These are phyloP conservation scores for Gnathonemus longibarbis DNA, from an alignment of 2,113 vertebrate species.

Conservation along the genomic window DNA sequence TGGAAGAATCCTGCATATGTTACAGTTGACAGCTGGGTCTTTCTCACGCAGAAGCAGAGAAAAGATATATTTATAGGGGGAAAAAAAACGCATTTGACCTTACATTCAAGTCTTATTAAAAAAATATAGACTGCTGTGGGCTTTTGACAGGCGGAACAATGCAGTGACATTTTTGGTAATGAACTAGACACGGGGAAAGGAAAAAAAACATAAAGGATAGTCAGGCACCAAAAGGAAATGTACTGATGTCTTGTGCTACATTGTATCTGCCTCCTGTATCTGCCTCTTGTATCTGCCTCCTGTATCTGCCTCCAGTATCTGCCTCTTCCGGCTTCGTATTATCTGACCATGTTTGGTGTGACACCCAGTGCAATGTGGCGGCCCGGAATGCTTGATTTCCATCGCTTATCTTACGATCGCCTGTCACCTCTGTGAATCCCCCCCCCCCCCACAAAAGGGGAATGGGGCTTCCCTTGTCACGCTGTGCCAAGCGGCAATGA, in stretches of 20 bases:
- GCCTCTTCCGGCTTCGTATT: constrained; percentile 27
- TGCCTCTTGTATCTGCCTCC: too few species aligned
- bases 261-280: constrained; percentile 18
- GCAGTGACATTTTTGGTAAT: constrained; percentile 31
- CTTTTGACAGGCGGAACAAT: background rate
- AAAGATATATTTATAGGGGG: constrained; percentile 17
- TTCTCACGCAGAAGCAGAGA: constrained; percentile 15
- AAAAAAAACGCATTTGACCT: background rate
- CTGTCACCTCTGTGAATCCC: constrained; percentile 36
- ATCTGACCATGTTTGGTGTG: constrained; percentile 18
- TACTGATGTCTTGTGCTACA: constrained; percentile 12
- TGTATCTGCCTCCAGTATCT: too few species aligned
- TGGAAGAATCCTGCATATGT: constrained; percentile 19
- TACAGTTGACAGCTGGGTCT: constrained; percentile 29
- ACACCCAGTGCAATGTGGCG: constrained; percentile 22
- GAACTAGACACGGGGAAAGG: background rate
- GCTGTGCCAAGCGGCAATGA: background rate
- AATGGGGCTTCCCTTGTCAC: constrained; percentile 32
- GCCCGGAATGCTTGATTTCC: constrained; percentile 22
- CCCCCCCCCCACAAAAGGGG: constrained; percentile 18
- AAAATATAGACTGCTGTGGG: constrained; percentile 24
- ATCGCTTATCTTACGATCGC: constrained; percentile 32
- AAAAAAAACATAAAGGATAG: background rate
- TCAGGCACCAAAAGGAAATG: constrained; percentile 17
- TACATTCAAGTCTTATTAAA: constrained; percentile 24